Conservation (phyloP, 2,113 vertebrate species). For the Motacilla tschutschensis region DNA sequence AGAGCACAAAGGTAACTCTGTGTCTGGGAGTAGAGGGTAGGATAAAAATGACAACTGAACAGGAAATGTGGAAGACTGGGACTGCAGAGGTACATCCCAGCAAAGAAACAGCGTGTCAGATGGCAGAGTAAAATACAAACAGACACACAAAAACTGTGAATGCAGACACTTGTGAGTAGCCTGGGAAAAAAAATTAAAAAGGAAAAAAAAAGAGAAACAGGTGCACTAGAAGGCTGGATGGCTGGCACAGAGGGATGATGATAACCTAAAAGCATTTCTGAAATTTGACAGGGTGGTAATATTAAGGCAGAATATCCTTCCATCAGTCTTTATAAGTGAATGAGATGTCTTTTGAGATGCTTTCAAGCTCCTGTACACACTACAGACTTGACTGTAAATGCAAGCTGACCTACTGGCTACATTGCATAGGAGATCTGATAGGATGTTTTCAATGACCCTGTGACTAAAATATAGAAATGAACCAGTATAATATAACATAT, state of each 20-base stretch:
- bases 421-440: background rate
- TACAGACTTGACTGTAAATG: background rate
- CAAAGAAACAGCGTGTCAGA: constrained; percentile 21
- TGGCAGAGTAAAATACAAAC: background rate
- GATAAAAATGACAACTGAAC: constrained; percentile 61
- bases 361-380: background rate
- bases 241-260: background rate
- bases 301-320: background rate
- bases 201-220: background rate
- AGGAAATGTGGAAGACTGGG: constrained; percentile 28
- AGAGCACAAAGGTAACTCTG: constrained; percentile 57
- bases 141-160: constrained; percentile 20
- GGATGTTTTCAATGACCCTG: background rate
- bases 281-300: background rate
- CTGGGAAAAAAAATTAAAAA: rapidly evolving
- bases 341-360: background rate
- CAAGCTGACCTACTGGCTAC: background rate
- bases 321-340: background rate
- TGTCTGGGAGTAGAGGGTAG: background rate
- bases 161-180: background rate
- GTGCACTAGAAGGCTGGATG: constrained; percentile 4
- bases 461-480: background rate
- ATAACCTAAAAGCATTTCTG: constrained; percentile 20
- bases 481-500: background rate
- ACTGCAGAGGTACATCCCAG: constrained; percentile 5